These are phyloP conservation scores for Hirtodrosophila histrioides DNA, from an alignment of 2,888 invertebrate species.

Conservation along the genomic window DNA sequence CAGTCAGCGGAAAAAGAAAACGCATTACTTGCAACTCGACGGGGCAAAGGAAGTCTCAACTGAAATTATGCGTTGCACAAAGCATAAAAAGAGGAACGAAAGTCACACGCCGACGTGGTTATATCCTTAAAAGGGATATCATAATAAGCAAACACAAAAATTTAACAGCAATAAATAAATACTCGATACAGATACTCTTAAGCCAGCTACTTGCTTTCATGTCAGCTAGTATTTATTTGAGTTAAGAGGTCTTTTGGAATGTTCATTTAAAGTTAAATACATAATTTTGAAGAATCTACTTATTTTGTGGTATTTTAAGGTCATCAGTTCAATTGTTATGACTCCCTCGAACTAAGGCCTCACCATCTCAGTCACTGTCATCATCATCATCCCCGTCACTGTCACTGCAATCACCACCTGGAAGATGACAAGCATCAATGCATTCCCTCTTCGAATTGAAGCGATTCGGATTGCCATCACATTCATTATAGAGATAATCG, in stretches of 20 bases:
- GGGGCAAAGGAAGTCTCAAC: conserved; percentile 45
- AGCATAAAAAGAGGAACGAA: conserved; percentile 22
- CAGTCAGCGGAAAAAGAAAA: conserved; percentile 57
- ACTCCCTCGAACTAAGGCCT: too few relatives aligned
- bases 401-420: conserved; percentile 19
- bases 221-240: too few relatives aligned
- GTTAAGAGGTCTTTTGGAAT: too few relatives aligned
- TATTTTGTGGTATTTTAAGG: too few relatives aligned
- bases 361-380: neutral
- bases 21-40: conserved; percentile 60
- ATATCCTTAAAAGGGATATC: conserved; percentile 5
- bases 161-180: too few relatives aligned
- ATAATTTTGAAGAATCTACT: too few relatives aligned
- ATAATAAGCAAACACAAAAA: too few relatives aligned
- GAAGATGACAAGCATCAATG: conserved; percentile 31
- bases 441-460: conserved; percentile 52
- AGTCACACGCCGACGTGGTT: neutral
- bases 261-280: too few relatives aligned
- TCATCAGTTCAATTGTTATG: too few relatives aligned
- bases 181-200: too few relatives aligned
- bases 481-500: conserved; percentile 55
- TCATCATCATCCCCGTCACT: conserved; percentile 22
- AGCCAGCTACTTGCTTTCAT: too few relatives aligned
- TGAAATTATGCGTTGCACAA: conserved; percentile 63
- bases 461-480: conserved; percentile 65